Percentiles rank a stretch among this genome's conserved stretches.
Evolutionary conservation across 2,113 vertebrate genomes (phyloP).

Genomic region (Heterochromis multidens): DNA sequence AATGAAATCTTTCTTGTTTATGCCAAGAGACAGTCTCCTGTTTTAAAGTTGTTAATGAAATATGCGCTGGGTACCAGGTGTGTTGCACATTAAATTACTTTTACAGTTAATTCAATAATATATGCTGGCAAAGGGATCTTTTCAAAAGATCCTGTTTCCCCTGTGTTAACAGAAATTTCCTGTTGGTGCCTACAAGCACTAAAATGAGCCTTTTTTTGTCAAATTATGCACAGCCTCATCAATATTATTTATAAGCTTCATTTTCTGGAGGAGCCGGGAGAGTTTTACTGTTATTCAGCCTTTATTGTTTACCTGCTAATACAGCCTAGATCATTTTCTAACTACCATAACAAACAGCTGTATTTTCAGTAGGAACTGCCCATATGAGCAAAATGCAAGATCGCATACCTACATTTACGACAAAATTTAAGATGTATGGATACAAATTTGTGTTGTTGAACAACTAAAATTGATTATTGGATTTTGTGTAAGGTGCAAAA

Average conservation of each 20-base stretch:
- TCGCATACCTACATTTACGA: not conserved
- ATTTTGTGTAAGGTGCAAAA: not conserved
- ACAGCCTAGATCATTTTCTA: not conserved
- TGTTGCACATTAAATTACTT: not conserved
- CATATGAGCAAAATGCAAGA: not conserved
- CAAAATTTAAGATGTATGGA: not conserved
- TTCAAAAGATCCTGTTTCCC: fast-evolving
- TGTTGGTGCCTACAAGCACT: not conserved
- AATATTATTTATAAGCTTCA: not conserved
- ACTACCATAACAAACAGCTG: constrained; percentile 20
- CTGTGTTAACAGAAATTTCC: not conserved
- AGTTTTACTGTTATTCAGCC: not conserved
- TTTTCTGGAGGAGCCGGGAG: not conserved
- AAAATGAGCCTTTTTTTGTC: not conserved
- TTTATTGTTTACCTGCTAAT: not conserved
- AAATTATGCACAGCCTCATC: not conserved
- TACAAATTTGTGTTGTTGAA: not conserved
- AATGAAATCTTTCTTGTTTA: constrained; percentile 35
- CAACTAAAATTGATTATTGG: not conserved
- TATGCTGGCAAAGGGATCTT: not conserved
- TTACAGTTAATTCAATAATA: not conserved
- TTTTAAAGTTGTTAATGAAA: constrained; percentile 21
- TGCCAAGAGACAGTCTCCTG: not conserved
- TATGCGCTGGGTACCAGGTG: not conserved
- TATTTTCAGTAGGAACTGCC: not conserved